Evolutionary conservation across 2,888 invertebrate species (phyloP).

Genomic region (Drymonia ruficornis): DNA sequence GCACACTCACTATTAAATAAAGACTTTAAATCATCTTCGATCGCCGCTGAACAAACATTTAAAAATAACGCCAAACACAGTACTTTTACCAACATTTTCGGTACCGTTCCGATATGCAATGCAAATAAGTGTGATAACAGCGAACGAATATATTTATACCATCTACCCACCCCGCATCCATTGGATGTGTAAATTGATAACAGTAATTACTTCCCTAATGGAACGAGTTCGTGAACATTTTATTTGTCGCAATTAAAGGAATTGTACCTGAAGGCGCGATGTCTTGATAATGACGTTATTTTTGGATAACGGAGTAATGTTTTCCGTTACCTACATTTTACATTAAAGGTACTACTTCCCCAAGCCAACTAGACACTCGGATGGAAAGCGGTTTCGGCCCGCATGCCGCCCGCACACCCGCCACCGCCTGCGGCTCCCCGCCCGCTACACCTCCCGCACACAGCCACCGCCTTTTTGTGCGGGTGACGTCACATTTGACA

Average conservation of each 20-base stretch:
- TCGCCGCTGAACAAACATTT: not conserved
- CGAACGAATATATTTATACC: constrained; percentile 4
- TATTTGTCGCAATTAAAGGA: not conserved
- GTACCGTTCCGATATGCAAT: not conserved
- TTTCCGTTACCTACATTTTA: no score
- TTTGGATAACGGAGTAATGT: not conserved
- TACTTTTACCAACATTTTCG: constrained; percentile 1
- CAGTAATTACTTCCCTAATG: constrained; percentile 6
- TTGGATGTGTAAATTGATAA: constrained; percentile 1
- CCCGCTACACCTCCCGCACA: no score
- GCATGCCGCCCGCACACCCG: no score
- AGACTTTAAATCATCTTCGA: not conserved
- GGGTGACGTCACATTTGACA: no score
- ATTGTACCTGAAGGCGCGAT: not conserved
- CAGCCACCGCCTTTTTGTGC: no score
- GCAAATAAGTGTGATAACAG: not conserved
- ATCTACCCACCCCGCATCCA: not conserved
- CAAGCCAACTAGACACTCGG: no score
- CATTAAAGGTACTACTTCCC: no score
- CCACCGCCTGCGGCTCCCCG: no score
- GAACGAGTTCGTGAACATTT: not conserved
- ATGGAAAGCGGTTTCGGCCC: no score
- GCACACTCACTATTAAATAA: not conserved
- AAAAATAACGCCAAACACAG: not conserved
- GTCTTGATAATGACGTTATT: constrained; percentile 1